Evolutionary conservation across 2,888 invertebrate species (phyloP), one percentile per base, ranked within the genome.

Genomic region (Tetranychus truncatus): DNA sequence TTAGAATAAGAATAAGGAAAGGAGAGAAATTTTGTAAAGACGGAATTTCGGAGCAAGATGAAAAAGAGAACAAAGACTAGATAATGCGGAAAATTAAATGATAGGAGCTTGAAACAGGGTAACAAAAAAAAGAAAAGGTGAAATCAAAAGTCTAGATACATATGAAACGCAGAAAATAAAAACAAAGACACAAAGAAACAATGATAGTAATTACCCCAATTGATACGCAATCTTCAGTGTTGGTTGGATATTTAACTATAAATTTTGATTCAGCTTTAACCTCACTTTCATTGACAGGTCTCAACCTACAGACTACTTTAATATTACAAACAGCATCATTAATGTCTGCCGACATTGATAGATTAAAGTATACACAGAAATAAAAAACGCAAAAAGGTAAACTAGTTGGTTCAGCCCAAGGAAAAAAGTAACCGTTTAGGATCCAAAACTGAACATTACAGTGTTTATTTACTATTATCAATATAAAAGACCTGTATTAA

Each of bases 191-290:
- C 9, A 55, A 55, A 15, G 9, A 55, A 55, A 55, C 20, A 72
- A 72, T 44, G 11, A 11, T 6, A 44, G 20, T 45, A 89, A 92
- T 89, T 86, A 95, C 95, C 87, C 91, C 94, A 84, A 96, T 92
- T 74, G 92, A 89, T 85, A 95, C 91, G 84, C 92, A 92, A 82
- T 94, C 95, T 81, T 95, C 95, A 78, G 88, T 87, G 80, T 92
- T 93, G 78, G 92, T 90, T 80, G 95, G 95, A 85, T 97, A 97
- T 86, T 96, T 97, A 80, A 95, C 92, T 83, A 99, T 87, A 85
- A 97, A 96, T 86, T 93, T 95, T 79, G 95, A 96, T 81, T 96
- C 95, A 86, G 96, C 93, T 85, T 89, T 92, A 86, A 96, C 96
- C 86, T 99, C 99, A 80, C 92, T 91, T 85, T 94, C 92, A 86